Conservation (phyloP, 2,797 vertebrate genomes). For the Bufotes viridis region DNA sequence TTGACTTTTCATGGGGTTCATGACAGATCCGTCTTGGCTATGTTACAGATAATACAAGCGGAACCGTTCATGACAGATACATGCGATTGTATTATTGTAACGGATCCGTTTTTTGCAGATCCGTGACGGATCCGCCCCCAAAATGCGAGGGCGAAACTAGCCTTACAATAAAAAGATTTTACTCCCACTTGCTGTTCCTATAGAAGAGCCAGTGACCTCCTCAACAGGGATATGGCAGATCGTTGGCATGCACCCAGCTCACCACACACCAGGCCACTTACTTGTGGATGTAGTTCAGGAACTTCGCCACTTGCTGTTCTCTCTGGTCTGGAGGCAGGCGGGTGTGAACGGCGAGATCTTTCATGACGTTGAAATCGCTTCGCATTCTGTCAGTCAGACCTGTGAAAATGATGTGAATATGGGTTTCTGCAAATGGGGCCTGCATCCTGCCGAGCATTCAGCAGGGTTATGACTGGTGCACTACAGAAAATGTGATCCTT, state of each 20-base stretch:
- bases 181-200: no score
- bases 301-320: slow-evolving; percentile 79
- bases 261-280: background rate
- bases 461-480: background rate
- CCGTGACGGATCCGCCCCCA: no score
- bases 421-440: background rate
- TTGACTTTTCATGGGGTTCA: no score
- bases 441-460: background rate
- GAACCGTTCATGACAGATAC: no score
- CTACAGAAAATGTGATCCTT: no score
- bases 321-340: slow-evolving; percentile 84
- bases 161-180: no score
- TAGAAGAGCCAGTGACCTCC: background rate
- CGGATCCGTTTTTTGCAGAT: no score
- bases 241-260: no score
- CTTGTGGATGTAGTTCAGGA: slow-evolving; percentile 69
- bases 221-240: background rate
- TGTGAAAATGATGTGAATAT: background rate
- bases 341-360: slow-evolving; percentile 84
- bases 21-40: no score
- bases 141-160: no score
- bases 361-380: slow-evolving; percentile 89
- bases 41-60: no score
- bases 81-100: no score
- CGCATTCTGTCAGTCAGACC: slow-evolving; percentile 94